Base-by-base conservation (phyloP, 2,888 invertebrate species). In the Ophion costatus region DNA sequence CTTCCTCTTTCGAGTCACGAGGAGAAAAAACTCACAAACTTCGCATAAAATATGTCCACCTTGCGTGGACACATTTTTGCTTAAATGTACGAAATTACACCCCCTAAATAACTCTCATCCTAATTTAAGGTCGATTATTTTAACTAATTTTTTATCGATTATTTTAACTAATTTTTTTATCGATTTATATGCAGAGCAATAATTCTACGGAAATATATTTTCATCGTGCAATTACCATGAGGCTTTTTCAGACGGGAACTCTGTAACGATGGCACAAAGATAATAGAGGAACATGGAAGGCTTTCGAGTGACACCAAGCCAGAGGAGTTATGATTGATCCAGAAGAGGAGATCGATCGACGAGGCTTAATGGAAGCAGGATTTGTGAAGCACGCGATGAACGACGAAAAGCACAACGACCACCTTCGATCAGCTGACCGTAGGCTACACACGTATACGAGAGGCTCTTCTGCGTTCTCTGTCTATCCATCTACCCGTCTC, bases 341-440 rank as follows among this genome's bases (percentile, higher is more conserved):
- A 20, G 38, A n/a, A 22, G 20, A 59, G 20, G 9, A 1, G 22
- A 45, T 45, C 24, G 74, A 45, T 63, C 61, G 73, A 67, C 38
- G 38, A 22, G 56, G 17, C 22, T 57, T 69, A 5, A 61, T 51
- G 59, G 59, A 69, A 61, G 57, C 24, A 24, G 29, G 59, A 69
- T 69, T 78, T 17, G n/a, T 63, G 3, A 56, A 45, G 71, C 29
- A 20, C 10, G 45, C 45, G 20, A 42, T 61, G 20, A 38, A 24
- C 24, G 42, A 73, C 42, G 42, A 67, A 80, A 42, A 64, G 75
- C 66, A 63, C 56, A 64, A 11, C 74, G 75, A 29, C 45, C 11
- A 70, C 59, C 33, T 38, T 24, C 73, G 85, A 85, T 80, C 85
- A 82, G 85, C 85, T 85, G 82, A 85, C 82, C 82, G 82, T 63